These are phyloP conservation scores for Drosophila glabriapex DNA, from an alignment of 2,888 invertebrate species.

Conservation along the genomic window DNA sequence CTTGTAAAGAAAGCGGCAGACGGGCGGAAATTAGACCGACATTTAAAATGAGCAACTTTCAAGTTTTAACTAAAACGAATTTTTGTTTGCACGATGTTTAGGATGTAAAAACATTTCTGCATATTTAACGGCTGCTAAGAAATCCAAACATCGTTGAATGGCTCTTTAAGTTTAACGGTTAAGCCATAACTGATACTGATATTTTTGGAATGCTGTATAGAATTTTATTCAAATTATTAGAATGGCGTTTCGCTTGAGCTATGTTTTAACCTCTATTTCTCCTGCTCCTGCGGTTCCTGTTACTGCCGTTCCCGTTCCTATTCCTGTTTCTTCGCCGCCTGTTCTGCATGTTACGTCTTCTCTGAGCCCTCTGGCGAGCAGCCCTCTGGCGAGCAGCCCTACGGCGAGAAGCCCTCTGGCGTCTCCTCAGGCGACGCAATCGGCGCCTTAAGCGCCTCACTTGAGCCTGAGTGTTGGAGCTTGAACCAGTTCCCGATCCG, in stretches of 20 bases:
- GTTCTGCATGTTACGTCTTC: fast-evolving
- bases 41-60: background rate
- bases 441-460: background rate
- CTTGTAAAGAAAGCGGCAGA: background rate
- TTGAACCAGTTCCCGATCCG: background rate
- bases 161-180: no score
- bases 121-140: background rate
- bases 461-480: background rate
- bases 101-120: background rate
- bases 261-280: no score
- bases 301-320: no score
- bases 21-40: background rate
- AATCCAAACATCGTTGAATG: no score
- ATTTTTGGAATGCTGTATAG: no score
- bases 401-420: background rate
- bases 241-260: no score
- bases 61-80: background rate
- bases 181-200: no score
- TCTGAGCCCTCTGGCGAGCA: background rate
- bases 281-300: no score
- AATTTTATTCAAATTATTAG: no score
- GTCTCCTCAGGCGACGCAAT: fast-evolving
- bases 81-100: background rate
- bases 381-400: background rate
- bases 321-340: background rate